phyloP scores from a whole-genome alignment of 1,140 invertebrate genomes.

The Euura lappo region DNA sequence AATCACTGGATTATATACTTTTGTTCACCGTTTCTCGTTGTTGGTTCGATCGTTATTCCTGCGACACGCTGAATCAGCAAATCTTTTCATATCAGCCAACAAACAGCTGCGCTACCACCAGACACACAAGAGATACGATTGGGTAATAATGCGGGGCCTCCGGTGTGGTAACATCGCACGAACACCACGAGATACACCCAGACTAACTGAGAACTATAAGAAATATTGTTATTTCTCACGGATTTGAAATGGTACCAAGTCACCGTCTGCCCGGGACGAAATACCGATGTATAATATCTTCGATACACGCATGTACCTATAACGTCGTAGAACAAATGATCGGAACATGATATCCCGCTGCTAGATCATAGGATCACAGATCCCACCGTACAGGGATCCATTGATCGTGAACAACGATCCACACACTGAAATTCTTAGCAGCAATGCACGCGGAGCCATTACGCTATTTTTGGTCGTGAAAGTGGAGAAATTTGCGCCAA shows the following conservation, averaged over 20 bases:
- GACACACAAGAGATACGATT: not conserved
- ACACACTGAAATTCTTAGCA: not conserved
- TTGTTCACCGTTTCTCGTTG: not conserved
- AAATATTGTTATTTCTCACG: conserved; percentile 9
- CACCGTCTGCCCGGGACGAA: conserved; percentile 9
- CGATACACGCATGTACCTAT: not conserved
- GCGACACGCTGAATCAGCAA: conserved; percentile 12
- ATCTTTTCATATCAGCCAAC: conserved; percentile 11
- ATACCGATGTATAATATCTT: not conserved
- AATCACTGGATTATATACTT: not conserved
- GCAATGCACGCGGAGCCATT: not conserved
- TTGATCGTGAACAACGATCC: conserved; percentile 16
- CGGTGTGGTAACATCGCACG: too few species aligned
- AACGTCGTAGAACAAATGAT: conserved; percentile 13
- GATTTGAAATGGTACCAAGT: conserved; percentile 11
- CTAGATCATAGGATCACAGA: conserved; percentile 14
- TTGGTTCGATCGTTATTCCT: not conserved
- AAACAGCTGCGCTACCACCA: not conserved
- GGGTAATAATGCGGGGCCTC: not conserved
- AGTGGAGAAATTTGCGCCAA: not conserved
- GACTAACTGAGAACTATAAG: not conserved
- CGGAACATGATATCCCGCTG: conserved; percentile 15
- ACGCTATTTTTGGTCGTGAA: not conserved
- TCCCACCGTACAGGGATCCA: conserved; percentile 11
- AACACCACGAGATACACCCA: too few species aligned